Evolutionary conservation across 2,797 vertebrate species (phyloP).

Genomic region (Pelochelys cantorii): DNA sequence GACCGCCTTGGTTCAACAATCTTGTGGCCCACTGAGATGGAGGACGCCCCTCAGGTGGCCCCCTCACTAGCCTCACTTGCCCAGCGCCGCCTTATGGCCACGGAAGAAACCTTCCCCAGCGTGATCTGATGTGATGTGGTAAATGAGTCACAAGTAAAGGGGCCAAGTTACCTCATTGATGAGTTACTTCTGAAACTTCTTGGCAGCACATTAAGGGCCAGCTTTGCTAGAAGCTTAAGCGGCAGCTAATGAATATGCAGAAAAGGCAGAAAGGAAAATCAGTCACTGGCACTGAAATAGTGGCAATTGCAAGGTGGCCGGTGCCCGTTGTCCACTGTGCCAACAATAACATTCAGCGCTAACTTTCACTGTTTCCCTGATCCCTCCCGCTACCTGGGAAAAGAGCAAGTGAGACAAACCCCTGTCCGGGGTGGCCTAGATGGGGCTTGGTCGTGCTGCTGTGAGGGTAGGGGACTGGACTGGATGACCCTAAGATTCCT

Average conservation of each 20-base stretch:
- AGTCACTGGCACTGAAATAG: background rate
- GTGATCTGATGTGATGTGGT: background rate
- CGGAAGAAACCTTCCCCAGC: background rate
- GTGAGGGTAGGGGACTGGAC: too few species aligned
- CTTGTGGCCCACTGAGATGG: too few species aligned
- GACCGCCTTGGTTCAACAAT: too few species aligned
- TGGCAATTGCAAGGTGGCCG: accelerated
- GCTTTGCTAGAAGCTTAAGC: background rate
- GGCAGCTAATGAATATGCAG: accelerated
- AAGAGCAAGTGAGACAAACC: background rate
- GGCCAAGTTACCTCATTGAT: background rate
- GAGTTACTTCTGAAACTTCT: background rate
- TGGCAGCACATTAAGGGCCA: background rate
- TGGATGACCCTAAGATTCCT: too few species aligned
- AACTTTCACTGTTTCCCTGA: background rate
- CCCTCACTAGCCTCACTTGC: too few species aligned
- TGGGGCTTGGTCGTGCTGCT: too few species aligned
- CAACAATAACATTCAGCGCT: background rate
- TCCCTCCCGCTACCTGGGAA: background rate
- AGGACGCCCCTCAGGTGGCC: too few species aligned
- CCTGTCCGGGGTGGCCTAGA: too few species aligned
- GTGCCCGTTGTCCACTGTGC: background rate
- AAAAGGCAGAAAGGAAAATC: background rate
- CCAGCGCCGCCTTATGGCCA: background rate
- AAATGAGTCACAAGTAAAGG: background rate